Evolutionary conservation across 2,797 vertebrate species (phyloP).

Genomic region (Melopsittacus undulatus): DNA sequence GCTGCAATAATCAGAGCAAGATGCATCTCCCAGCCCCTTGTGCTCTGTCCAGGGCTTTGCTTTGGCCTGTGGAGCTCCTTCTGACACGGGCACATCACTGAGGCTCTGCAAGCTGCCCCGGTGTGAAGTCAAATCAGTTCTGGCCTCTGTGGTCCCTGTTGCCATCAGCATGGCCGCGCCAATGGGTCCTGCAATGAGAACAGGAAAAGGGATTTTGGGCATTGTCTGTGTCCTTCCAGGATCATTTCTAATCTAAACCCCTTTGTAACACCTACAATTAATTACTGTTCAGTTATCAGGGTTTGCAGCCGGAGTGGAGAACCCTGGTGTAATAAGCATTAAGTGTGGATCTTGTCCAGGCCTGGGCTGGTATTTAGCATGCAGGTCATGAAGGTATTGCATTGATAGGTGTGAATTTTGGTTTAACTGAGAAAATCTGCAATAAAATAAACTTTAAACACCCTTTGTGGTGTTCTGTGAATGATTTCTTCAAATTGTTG

Average conservation of each 20-base stretch:
- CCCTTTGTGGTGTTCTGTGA: not conserved
- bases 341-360: fast-evolving
- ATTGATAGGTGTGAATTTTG: not conserved
- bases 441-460: not conserved
- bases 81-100: fast-evolving
- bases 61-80: not conserved
- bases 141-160: fast-evolving
- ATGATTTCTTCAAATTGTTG: not conserved
- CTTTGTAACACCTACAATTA: not conserved
- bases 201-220: not conserved
- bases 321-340: not conserved
- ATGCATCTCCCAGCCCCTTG: not conserved
- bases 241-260: not conserved
- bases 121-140: not conserved
- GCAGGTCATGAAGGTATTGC: not conserved
- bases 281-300: not conserved
- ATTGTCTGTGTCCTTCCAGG: not conserved
- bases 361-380: not conserved
- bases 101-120: not conserved
- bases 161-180: fast-evolving
- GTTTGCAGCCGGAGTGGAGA: not conserved
- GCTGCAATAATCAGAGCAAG: not conserved
- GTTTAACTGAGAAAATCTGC: not conserved
- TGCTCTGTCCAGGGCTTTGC: not conserved
- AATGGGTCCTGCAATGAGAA: fast-evolving